Percentiles rank a stretch among this genome's conserved stretches.
These are phyloP conservation scores for Xenops minutus DNA, from an alignment of 2,797 vertebrate genomes.

Conservation along the genomic window DNA sequence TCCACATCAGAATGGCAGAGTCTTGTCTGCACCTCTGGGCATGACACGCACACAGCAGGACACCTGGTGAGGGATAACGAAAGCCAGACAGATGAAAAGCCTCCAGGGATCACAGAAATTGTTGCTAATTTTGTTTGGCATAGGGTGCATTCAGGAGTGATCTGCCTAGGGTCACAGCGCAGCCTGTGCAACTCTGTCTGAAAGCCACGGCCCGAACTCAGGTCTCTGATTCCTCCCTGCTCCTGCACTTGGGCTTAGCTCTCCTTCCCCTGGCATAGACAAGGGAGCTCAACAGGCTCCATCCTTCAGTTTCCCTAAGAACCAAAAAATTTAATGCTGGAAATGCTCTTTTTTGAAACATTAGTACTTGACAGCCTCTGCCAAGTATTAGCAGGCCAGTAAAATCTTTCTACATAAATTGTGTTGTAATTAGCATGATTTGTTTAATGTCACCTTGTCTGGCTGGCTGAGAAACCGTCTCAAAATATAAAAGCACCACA, in stretches of 20 bases:
- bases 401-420: conserved; percentile 52
- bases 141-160: background rate
- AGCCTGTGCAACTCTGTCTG: background rate
- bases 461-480: conserved; percentile 38
- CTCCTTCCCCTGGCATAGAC: background rate
- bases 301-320: background rate
- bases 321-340: background rate
- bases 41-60: background rate
- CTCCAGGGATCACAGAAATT: background rate
- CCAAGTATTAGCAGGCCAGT: conserved; percentile 10
- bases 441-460: conserved; percentile 67
- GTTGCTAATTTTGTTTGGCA: background rate
- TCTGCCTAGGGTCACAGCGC: rapidly evolving
- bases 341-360: conserved; percentile 15
- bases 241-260: background rate
- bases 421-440: conserved; percentile 47
- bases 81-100: background rate
- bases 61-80: background rate
- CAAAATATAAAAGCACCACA: background rate
- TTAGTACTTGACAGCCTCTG: conserved; percentile 30
- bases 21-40: background rate
- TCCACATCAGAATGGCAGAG: background rate
- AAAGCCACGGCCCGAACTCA: background rate
- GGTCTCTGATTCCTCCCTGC: background rate
- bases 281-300: background rate